phyloP scores from a whole-genome alignment of 2,888 invertebrate genomes.

The Ennomos quercinarius region DNA sequence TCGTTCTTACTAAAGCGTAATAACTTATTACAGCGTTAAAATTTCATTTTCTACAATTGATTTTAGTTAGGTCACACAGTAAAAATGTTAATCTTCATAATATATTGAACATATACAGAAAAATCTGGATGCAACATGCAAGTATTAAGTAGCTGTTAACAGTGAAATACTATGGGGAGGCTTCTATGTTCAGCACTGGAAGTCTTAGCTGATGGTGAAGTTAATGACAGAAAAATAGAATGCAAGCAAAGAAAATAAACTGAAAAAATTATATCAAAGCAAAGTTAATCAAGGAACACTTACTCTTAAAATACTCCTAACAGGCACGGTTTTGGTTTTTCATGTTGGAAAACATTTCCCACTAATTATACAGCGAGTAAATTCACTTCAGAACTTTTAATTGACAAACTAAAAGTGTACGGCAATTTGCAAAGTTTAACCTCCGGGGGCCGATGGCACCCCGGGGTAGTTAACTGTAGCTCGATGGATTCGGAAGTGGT shows the following conservation, averaged over 20 bases:
- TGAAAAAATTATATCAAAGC: background rate
- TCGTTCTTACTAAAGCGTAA: no score
- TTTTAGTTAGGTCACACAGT: no score
- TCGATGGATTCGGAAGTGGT: slow-evolving; percentile 69
- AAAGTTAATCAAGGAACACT: slow-evolving; percentile 32
- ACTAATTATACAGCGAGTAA: slow-evolving; percentile 62
- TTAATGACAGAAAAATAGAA: background rate
- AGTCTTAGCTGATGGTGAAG: no score
- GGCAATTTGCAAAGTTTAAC: slow-evolving; percentile 40
- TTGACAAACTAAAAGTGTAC: slow-evolving; percentile 54
- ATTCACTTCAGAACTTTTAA: slow-evolving; percentile 55
- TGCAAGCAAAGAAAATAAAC: background rate
- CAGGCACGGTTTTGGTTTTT: slow-evolving; percentile 28
- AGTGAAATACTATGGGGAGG: no score
- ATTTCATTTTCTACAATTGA: no score
- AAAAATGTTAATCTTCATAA: background rate
- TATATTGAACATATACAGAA: background rate
- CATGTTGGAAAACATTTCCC: slow-evolving; percentile 40
- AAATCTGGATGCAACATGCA: no score
- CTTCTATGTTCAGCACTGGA: no score
- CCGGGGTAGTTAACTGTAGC: slow-evolving; percentile 66
- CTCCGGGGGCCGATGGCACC: slow-evolving; percentile 68
- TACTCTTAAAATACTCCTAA: slow-evolving; percentile 49
- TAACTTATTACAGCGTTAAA: no score
- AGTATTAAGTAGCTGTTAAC: no score